Evolutionary conservation across 2,888 invertebrate species (phyloP), one percentile per base, ranked within the genome.

Genomic region (Tipula unca): DNA sequence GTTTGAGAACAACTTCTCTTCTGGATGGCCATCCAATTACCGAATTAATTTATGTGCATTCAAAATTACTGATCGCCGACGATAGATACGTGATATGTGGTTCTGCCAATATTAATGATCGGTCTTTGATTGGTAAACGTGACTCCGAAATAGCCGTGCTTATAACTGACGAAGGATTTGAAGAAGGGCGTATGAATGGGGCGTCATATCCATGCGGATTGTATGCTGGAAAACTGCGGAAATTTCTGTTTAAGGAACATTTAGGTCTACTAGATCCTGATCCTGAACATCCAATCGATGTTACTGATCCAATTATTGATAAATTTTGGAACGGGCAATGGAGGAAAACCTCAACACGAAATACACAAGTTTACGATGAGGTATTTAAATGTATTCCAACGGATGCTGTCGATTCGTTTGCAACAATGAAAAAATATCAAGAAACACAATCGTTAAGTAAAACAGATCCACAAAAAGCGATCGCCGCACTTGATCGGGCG

Each of bases 101-200:
- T 20, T 99, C 98, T 4, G 99, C 99, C 0, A 99, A 99, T 89
- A 98, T 99, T 88, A 99, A 99, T 89, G 99, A 99, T 90, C 92
- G 99, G 85, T 98, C 98, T 86, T 94, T 99, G 94, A 92, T 98
- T 85, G 99, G 99, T 0, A 96, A 95, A 87, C 93, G 99, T 87
- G 99, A 99, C 89, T 98, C 98, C 0, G 99, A 99, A 91, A 95
- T 97, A 5, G 98, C 97, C 2, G 95, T 98, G 17, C 91, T 98
- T 82, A 93, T 98, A 85, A 95, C 97, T 86, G 97, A 97, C 89
- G 95, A 95, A 90, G 93, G 94, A 86, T 96, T 95, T 90, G 94
- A 94, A 84, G 95, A 95, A 87, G 96, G 97, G 1, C 91, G 92
- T 17, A 96, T 99, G 96, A 95, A 97, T 90, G 96, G 96, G 0